A percentile compares a stretch with the other conserved stretches of the same genome.
phyloP scores from a whole-genome alignment of 1,140 invertebrate genomes.

The Listronotus oregonensis region DNA sequence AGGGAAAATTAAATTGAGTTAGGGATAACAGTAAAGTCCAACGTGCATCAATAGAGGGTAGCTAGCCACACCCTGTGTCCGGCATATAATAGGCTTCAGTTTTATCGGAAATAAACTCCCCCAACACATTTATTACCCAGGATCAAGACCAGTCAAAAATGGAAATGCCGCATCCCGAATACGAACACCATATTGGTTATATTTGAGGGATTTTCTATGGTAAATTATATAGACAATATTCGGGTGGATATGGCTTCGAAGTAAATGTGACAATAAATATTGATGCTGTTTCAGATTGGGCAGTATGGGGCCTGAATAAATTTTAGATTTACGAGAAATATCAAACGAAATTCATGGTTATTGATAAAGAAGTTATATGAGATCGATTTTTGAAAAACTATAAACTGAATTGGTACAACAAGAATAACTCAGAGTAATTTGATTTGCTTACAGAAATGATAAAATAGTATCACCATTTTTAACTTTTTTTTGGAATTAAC shows the following conservation, averaged over 20 bases:
- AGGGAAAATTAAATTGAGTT: slow-evolving; percentile 7
- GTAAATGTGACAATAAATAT: slow-evolving; percentile 39
- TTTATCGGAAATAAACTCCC: slow-evolving; percentile 41
- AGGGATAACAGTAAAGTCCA: not conserved
- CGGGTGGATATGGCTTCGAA: slow-evolving; percentile 30
- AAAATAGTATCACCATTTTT: too few relatives aligned
- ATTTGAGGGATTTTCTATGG: slow-evolving; percentile 40
- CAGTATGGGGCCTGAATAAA: slow-evolving; percentile 30
- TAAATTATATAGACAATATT: slow-evolving; percentile 43
- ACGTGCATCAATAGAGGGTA: not conserved
- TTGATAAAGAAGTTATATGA: not conserved
- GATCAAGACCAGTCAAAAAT: slow-evolving; percentile 39
- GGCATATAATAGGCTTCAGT: slow-evolving; percentile 35
- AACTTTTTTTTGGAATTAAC: too few relatives aligned
- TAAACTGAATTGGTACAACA: too few relatives aligned
- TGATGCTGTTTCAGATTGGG: slow-evolving; percentile 30
- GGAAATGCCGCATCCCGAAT: slow-evolving; percentile 30
- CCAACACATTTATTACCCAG: slow-evolving; percentile 39
- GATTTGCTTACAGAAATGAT: too few relatives aligned
- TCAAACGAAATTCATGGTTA: not conserved
- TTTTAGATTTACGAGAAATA: slow-evolving; percentile 4
- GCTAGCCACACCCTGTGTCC: slow-evolving; percentile 45
- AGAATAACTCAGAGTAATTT: too few relatives aligned
- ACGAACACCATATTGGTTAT: slow-evolving; percentile 40
- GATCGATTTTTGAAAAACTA: too few relatives aligned